Evolutionary conservation across 2,888 invertebrate genomes (phyloP), one percentile per base, ranked within the genome.

Genomic region (Coenonympha glycerion): DNA sequence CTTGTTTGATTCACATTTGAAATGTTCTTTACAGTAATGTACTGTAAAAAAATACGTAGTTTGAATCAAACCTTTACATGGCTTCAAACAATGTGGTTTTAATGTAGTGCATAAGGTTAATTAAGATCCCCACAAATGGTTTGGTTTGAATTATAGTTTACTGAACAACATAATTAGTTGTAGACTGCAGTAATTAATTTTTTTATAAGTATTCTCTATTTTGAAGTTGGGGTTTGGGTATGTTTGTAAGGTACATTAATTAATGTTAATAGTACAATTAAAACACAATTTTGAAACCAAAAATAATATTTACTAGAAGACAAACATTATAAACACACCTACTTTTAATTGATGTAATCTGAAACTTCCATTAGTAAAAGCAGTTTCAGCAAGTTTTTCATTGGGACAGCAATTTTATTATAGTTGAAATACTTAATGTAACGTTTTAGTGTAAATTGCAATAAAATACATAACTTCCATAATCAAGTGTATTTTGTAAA

Each of bases 231-330:
- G 39, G 15, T 22, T 24, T 13, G 39, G 39, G 22, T 16, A 9
- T 2, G 3, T 3, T 22, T 22, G 8, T 24, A 15, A 22, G 39
- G 31, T 13, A 6, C 1, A 24, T 15, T 39, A 15, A n/a, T n/a
- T 22, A 24, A 52, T n/a, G 13, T 30, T 49, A 56, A n/a, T n/a
- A n/a, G n/a, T n/a, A n/a, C n/a, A n/a, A 69, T 63, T 60, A 73
- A 76, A 79, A 80, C 65, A 64, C 69, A 60, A 52, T 56, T 15
- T 47, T 33, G 16, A 77, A 85, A 85, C 83, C 74, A 77, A 84
- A 83, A 84, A 85, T 83, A 83, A 82, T 82, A 81, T 84, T 84
- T 85, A 85, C 84, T 85, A 85, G 75, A 79, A 81, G 80, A 81
- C 71, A 76, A 82, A 79, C 53, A 79, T 78, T 76, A 78, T 80